Evolutionary conservation across 2,113 vertebrate species (phyloP).

Genomic region (Pomatorhinus ruficollis): DNA sequence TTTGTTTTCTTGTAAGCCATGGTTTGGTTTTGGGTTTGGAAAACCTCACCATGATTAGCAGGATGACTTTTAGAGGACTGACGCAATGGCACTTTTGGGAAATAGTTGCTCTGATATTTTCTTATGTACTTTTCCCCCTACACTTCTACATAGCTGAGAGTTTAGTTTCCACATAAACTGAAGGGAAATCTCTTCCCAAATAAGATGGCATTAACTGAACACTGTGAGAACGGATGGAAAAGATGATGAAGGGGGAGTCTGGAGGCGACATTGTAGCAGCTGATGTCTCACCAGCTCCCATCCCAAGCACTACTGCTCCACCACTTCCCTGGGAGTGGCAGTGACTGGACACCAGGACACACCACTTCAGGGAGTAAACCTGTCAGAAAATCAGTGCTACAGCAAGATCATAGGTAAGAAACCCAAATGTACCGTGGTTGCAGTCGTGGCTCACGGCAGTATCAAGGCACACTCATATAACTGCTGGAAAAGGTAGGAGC

Average conservation of each 20-base stretch:
- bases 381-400: background rate
- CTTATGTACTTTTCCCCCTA: background rate
- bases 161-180: background rate
- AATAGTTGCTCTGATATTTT: background rate
- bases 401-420: background rate
- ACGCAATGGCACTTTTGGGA: conserved; percentile 13
- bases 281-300: background rate
- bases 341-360: background rate
- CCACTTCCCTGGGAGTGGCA: background rate
- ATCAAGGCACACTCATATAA: background rate
- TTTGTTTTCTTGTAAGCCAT: background rate
- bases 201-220: background rate
- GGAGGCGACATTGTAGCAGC: background rate
- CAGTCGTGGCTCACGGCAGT: background rate
- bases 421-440: background rate
- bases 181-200: background rate
- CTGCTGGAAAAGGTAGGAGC: background rate
- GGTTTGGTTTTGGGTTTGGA: background rate
- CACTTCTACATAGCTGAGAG: background rate
- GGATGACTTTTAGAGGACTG: conserved; percentile 2
- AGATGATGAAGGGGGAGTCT: background rate
- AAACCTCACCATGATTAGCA: background rate
- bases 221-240: background rate
- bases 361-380: background rate
- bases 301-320: background rate